A percentile compares a stretch with the other conserved stretches of the same genome.
Evolutionary conservation across 1,140 invertebrate species (phyloP).

Genomic region (Brachionus paranguensis): DNA sequence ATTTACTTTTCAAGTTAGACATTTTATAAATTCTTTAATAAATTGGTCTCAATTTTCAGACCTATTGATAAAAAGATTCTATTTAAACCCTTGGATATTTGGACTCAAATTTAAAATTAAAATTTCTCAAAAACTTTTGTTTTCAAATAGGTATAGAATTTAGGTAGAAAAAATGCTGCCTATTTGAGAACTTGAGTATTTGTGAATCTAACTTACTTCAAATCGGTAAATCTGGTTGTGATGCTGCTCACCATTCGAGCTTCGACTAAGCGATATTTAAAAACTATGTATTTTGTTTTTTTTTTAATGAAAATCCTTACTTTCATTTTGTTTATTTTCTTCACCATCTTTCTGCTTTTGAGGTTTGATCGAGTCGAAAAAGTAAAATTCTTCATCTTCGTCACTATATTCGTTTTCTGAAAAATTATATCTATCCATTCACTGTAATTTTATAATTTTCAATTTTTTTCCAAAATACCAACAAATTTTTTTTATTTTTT

Average conservation of each 20-base stretch:
- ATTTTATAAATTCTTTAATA: background rate
- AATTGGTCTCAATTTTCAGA: background rate
- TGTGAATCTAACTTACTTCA: background rate
- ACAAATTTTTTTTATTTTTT: background rate
- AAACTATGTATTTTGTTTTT: background rate
- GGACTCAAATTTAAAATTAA: background rate
- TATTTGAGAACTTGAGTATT: conserved; percentile 34
- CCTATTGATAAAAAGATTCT: background rate
- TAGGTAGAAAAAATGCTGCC: conserved; percentile 20
- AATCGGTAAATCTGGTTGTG: background rate
- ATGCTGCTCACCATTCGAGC: background rate
- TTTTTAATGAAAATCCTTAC: background rate
- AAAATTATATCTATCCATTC: background rate
- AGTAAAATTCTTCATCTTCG: conserved; percentile 21
- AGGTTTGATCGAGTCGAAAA: background rate
- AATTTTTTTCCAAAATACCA: background rate
- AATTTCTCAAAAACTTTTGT: background rate
- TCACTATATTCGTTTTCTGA: background rate
- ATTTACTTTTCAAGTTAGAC: background rate
- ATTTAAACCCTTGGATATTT: background rate
- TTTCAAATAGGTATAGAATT: conserved; percentile 10
- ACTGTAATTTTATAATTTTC: background rate
- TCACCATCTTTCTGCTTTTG: background rate
- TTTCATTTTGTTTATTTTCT: background rate
- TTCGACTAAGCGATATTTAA: background rate